Evolutionary conservation across 2,113 vertebrate species (phyloP).

Genomic region (Siniperca knerii): DNA sequence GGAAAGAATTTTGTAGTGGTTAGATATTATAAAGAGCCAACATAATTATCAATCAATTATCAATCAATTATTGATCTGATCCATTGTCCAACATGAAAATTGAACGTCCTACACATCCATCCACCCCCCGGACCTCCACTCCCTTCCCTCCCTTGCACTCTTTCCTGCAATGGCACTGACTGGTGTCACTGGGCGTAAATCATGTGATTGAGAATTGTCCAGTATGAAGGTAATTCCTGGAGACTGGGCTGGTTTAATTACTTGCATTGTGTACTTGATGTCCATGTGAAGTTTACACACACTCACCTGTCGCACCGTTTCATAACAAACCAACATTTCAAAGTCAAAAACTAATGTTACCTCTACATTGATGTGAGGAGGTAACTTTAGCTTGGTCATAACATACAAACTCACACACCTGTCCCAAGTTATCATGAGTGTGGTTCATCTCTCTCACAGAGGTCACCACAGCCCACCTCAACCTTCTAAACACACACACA

Average conservation of each 20-base stretch:
- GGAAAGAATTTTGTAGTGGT: too few species aligned
- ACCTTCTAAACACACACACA: neutral
- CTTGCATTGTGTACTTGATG: too few species aligned
- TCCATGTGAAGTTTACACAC: neutral
- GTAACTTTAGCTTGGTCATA: neutral
- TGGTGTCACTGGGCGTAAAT: neutral
- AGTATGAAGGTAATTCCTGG: neutral
- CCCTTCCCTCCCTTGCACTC: too few species aligned
- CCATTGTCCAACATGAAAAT: too few species aligned
- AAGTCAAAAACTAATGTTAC: neutral
- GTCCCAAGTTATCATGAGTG: constrained; percentile 30
- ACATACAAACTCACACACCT: constrained; percentile 46
- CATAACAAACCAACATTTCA: neutral
- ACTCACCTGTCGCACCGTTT: neutral
- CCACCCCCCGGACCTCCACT: too few species aligned
- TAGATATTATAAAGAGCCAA: too few species aligned
- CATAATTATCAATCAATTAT: too few species aligned
- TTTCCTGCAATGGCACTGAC: too few species aligned
- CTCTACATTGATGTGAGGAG: neutral
- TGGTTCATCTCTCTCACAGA: constrained; percentile 19
- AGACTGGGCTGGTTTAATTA: too few species aligned
- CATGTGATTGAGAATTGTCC: neutral
- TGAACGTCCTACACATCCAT: too few species aligned
- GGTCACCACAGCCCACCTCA: constrained; percentile 31
- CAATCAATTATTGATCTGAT: too few species aligned